Conservation (phyloP, 2,113 vertebrate species). For the Xiphophorus couchianus region DNA sequence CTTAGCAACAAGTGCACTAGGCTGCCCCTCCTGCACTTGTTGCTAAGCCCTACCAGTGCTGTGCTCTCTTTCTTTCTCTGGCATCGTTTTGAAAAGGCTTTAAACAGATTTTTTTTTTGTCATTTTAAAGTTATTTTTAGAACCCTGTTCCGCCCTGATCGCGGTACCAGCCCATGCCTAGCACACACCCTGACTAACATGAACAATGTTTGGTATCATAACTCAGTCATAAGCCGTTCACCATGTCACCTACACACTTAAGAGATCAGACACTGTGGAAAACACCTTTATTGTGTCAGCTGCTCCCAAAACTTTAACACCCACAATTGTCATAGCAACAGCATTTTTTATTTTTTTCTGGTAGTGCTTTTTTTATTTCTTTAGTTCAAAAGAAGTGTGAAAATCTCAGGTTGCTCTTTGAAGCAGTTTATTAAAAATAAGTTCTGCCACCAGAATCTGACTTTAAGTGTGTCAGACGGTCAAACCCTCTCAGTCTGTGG, state of each 20-base stretch:
- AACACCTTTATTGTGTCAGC: constrained; percentile 10
- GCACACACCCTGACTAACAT: neutral
- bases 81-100: neutral
- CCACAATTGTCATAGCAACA: neutral
- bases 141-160: too few species aligned
- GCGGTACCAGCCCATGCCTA: neutral
- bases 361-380: neutral
- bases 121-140: neutral
- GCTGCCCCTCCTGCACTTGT: too few species aligned
- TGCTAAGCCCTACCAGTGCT: too few species aligned
- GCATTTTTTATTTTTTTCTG: neutral
- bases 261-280: neutral
- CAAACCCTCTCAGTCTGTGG: neutral
- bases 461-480: neutral
- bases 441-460: neutral
- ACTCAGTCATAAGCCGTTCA: neutral
- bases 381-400: neutral
- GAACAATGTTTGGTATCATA: neutral
- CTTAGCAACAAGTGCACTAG: neutral
- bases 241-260: neutral
- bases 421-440: neutral
- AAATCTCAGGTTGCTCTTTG: neutral
- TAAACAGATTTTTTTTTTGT: neutral
- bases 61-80: neutral
- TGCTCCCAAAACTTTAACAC: neutral